Percentiles rank a stretch among this genome's conserved stretches.
Conservation (phyloP, 1,140 invertebrate species). For the Macrobrachium rosenbergii region DNA sequence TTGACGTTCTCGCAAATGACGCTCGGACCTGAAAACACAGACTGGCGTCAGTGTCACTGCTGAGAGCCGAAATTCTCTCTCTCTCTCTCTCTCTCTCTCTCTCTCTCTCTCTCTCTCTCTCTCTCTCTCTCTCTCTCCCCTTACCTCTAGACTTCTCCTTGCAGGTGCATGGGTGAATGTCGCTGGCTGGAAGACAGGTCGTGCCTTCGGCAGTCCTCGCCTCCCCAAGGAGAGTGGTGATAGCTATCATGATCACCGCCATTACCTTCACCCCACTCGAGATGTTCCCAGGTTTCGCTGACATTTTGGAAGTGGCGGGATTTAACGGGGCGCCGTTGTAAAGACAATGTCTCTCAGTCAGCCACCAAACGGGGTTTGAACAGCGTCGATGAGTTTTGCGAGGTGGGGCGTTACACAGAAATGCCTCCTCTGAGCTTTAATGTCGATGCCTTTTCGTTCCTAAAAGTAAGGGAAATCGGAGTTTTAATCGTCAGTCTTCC, state of each 20-base stretch:
- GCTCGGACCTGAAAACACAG: slow-evolving; percentile 40
- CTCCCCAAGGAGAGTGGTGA: slow-evolving; percentile 1
- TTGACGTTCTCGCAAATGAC: slow-evolving; percentile 59
- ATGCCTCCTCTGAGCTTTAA: too few species aligned
- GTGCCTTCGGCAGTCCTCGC: slow-evolving; percentile 2
- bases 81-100: slow-evolving; percentile 12
- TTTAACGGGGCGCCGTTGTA: neutral
- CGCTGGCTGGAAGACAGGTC: slow-evolving; percentile 8
- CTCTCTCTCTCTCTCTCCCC: neutral
- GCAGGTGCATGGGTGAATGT: slow-evolving; percentile 48
- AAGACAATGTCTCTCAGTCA: too few species aligned
- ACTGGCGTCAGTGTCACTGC: neutral
- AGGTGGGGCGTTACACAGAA: too few species aligned
- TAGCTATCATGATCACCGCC: slow-evolving; percentile 3
- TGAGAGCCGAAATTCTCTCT: neutral
- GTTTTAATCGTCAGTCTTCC: too few species aligned
- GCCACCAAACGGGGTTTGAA: neutral
- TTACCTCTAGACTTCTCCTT: slow-evolving; percentile 55
- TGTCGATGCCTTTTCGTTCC: too few species aligned
- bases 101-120: neutral
- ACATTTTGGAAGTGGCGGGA: neutral
- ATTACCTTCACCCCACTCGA: neutral
- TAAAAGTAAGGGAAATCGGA: too few species aligned
- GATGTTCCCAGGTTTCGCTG: neutral
- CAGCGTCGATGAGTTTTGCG: too few species aligned